Conservation (phyloP, 2,888 invertebrate species). For the Pyrochroa serraticornis region DNA sequence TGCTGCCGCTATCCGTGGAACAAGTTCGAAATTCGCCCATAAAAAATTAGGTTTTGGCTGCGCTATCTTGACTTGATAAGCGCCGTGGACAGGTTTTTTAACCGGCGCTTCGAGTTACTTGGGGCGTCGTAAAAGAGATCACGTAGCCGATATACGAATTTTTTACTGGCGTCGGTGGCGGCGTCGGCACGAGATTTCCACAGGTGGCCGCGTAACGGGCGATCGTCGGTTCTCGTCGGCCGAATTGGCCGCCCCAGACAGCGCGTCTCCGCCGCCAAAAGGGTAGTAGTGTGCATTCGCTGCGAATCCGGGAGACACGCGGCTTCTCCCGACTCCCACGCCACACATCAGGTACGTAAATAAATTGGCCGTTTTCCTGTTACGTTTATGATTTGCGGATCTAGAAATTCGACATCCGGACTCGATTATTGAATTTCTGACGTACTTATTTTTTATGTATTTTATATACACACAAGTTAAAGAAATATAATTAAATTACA, state of each 20-base stretch:
- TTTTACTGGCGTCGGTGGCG: constrained; percentile 1
- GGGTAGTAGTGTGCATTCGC: constrained; percentile 31
- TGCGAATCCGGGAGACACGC: constrained; percentile 31
- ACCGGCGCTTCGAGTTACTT: constrained; percentile 1
- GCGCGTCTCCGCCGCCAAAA: constrained; percentile 30
- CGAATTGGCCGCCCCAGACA: constrained; percentile 35
- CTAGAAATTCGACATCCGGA: too few species aligned
- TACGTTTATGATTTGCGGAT: too few species aligned
- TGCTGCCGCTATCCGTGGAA: background rate
- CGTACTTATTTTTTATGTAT: too few species aligned
- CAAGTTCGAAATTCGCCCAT: background rate
- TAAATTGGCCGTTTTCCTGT: background rate
- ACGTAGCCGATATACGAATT: constrained; percentile 20
- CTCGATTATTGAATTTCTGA: too few species aligned
- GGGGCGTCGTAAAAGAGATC: constrained; percentile 15
- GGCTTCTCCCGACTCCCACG: constrained; percentile 21
- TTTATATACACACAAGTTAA: too few species aligned
- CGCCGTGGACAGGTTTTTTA: background rate
- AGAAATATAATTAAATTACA: too few species aligned
- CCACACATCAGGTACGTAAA: constrained; percentile 23
- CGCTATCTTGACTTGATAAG: too few species aligned
- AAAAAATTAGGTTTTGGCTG: background rate
- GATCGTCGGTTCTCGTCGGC: constrained; percentile 35
- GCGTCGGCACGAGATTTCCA: constrained; percentile 28
- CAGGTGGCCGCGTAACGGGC: constrained; percentile 34